Evolutionary conservation across 1,140 invertebrate genomes (phyloP), one percentile per base, ranked within the genome.

Genomic region (Daktulosphaira vitifoliae): DNA sequence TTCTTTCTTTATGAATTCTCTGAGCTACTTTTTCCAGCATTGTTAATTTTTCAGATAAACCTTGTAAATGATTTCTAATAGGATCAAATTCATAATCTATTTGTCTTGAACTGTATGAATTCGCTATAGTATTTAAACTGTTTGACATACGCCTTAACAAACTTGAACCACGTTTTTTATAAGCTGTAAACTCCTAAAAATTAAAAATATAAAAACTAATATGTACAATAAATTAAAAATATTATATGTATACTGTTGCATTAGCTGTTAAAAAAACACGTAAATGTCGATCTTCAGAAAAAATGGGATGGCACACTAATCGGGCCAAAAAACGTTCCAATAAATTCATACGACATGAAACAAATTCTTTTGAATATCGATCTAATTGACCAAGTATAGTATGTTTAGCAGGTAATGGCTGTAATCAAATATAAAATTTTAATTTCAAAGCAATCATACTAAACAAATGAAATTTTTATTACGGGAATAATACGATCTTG

Each of bases 351-450:
- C 86, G 75, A 23, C 81, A 78, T 67, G 83, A 74, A 51, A 88
- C 81, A 74, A 89, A 89, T 69, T 87, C 84, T 73, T 83, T 82
- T 68, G 85, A 85, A 74, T 87, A 89, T 48, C 86, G 77, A 74
- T 88, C 86, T 56, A 89, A 71, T 71, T 84, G 83, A 22, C 82
- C 83, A 49, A 85, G 75, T 25, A 89, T 70, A 16, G 82, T 82
- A 73, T 88, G 86, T 71, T 88, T 87, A 64, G 81, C 84, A 56
- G 86, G 86, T 70, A 89, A 76, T 20, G 86, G 85, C 84, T 87
- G 70, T 11, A 79, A 78, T 65, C 70, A 71, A 69, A 68, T 39
- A 62, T 64, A 66, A 42, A 46, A 53, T 48, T 11, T 13, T 65
- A 53, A 44, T 64, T n/a, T n/a, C 25, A 67, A 26, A 52, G 9